Evolutionary conservation across 2,113 vertebrate genomes (phyloP).

Genomic region (Arothron firmamentum): DNA sequence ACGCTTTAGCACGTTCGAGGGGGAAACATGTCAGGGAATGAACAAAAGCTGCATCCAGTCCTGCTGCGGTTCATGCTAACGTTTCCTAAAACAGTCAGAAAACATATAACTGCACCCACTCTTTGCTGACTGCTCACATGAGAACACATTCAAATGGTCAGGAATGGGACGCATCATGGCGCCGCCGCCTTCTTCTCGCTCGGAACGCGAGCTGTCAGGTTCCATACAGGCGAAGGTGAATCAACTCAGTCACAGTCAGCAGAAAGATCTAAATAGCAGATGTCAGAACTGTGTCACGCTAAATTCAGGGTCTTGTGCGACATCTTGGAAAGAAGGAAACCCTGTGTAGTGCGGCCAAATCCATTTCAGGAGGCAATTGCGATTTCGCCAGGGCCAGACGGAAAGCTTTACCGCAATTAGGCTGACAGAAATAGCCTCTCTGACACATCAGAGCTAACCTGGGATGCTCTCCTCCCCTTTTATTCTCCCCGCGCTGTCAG

Average conservation of each 20-base stretch:
- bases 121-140: slow-evolving; percentile 5
- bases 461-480: slow-evolving; percentile 6
- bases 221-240: slow-evolving; percentile 10
- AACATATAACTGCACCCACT: neutral
- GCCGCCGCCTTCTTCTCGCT: neutral
- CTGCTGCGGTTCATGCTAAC: slow-evolving; percentile 15
- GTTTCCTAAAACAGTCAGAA: slow-evolving; percentile 6
- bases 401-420: slow-evolving; percentile 59
- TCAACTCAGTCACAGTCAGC: slow-evolving; percentile 23
- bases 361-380: slow-evolving; percentile 49
- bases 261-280: slow-evolving; percentile 19
- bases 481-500: slow-evolving; percentile 38
- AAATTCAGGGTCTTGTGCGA: slow-evolving; percentile 13
- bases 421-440: slow-evolving; percentile 59
- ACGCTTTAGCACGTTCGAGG: slow-evolving; percentile 33
- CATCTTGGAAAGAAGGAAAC: slow-evolving; percentile 20
- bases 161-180: neutral
- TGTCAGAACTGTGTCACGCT: slow-evolving; percentile 9
- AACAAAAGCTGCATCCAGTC: slow-evolving; percentile 32
- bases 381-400: slow-evolving; percentile 47
- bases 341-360: slow-evolving; percentile 27
- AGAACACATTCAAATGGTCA: slow-evolving; percentile 17
- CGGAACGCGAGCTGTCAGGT: slow-evolving; percentile 1
- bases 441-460: slow-evolving; percentile 50
- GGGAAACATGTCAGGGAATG: slow-evolving; percentile 21